These are phyloP conservation scores for Lichenostomus cassidix DNA, from an alignment of 2,113 vertebrate genomes.

Conservation along the genomic window DNA sequence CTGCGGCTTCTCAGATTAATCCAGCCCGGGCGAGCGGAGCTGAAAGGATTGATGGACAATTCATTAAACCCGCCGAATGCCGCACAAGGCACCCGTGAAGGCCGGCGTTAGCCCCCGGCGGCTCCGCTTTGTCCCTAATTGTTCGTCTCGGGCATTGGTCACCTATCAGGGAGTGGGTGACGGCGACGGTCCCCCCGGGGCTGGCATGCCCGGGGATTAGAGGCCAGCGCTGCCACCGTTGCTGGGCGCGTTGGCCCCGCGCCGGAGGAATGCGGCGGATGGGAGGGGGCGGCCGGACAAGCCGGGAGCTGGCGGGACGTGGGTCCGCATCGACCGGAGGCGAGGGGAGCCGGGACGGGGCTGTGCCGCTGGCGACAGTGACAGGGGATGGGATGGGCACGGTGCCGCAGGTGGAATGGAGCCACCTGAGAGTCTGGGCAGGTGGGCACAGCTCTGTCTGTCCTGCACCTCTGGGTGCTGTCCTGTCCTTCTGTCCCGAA, in stretches of 20 bases:
- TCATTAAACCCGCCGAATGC: conserved; percentile 99
- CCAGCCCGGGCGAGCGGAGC: conserved; percentile 88
- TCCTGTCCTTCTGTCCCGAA: neutral
- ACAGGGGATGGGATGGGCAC: neutral
- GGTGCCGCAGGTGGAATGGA: neutral
- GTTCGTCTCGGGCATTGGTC: conserved; percentile 81
- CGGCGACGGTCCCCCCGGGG: conserved; percentile 82
- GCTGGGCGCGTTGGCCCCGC: conserved; percentile 86
- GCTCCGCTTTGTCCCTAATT: conserved; percentile 89
- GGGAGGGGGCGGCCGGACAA: conserved; percentile 79
- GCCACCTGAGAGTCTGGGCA: no score
- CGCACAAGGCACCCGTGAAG: conserved; percentile 98
- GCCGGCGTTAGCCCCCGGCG: conserved; percentile 96
- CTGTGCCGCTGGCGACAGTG: conserved; percentile 65
- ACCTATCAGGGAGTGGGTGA: conserved; percentile 93
- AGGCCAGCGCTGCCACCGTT: conserved; percentile 77
- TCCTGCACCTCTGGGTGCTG: neutral
- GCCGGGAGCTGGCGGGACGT: conserved; percentile 70
- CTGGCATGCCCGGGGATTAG: conserved; percentile 78
- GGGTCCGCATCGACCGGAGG: neutral
- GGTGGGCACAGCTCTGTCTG: neutral
- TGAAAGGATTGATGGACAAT: conserved; percentile 98
- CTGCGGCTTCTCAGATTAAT: conserved; percentile 94
- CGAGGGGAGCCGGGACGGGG: conserved; percentile 83
- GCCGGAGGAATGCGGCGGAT: conserved; percentile 85